Conservation (phyloP, 2,113 vertebrate species). For the Equus quagga region DNA sequence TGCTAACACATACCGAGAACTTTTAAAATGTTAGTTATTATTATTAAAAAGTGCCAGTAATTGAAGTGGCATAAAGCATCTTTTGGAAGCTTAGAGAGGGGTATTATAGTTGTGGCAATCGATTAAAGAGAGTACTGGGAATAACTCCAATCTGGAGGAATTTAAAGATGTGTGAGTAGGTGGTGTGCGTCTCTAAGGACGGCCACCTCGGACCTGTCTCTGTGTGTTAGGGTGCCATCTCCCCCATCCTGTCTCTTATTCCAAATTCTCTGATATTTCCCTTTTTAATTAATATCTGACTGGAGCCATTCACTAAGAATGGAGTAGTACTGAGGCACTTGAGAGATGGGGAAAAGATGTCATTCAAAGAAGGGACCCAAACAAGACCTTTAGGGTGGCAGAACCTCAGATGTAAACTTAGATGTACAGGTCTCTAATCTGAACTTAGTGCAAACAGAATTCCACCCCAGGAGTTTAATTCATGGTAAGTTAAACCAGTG, state of each 20-base stretch:
- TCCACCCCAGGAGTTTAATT: slow-evolving; percentile 12
- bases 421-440: not conserved
- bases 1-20: not conserved
- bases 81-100: not conserved
- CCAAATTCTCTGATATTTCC: not conserved
- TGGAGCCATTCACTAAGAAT: not conserved
- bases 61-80: not conserved
- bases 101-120: not conserved
- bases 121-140: not conserved
- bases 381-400: not conserved
- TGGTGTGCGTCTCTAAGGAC: rapidly evolving
- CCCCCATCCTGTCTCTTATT: not conserved
- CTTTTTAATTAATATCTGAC: not conserved
- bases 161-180: not conserved
- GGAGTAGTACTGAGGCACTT: not conserved
- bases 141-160: not conserved
- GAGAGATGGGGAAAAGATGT: not conserved
- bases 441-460: slow-evolving; percentile 17
- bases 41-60: not conserved
- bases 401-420: not conserved
- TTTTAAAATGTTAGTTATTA: not conserved
- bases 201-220: too few species aligned
- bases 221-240: not conserved
- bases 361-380: not conserved
- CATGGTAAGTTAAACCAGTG: not conserved